Conservation (phyloP, 2,113 vertebrate genomes). For the Perccottus glenii region DNA sequence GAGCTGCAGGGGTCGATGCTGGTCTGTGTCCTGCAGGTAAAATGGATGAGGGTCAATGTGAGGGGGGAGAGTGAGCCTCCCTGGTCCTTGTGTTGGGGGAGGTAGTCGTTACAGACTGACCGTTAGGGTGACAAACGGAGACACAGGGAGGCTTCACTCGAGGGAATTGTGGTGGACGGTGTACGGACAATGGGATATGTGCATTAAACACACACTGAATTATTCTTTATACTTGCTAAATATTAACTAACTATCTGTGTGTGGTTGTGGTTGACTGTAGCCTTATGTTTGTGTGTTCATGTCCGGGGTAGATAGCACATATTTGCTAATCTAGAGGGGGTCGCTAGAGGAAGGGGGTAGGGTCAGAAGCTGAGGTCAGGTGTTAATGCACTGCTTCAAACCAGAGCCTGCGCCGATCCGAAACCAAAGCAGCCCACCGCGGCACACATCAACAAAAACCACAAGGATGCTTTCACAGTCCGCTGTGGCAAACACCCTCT, state of each 20-base stretch:
- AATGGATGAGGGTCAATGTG: conserved; percentile 49
- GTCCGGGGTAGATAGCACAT: conserved; percentile 56
- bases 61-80: conserved; percentile 34
- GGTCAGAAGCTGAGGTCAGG: conserved; percentile 71
- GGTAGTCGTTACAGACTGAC: conserved; percentile 69
- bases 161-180: conserved; percentile 50
- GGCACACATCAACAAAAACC: conserved; percentile 37
- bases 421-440: conserved; percentile 35
- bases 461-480: conserved; percentile 44
- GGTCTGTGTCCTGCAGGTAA: conserved; percentile 52
- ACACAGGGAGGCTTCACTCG: conserved; percentile 55
- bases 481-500: conserved; percentile 20
- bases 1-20: not conserved
- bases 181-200: conserved; percentile 48
- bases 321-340: conserved; percentile 71
- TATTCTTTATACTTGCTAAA: conserved; percentile 46
- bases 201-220: conserved; percentile 22
- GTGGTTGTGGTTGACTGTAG: conserved; percentile 24
- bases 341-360: conserved; percentile 48
- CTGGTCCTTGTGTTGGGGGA: conserved; percentile 56
- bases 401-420: conserved; percentile 37
- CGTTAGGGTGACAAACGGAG: conserved; percentile 64
- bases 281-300: conserved; percentile 40
- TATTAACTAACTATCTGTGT: conserved; percentile 37
- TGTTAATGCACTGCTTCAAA: conserved; percentile 75